Conservation (phyloP, 2,797 vertebrate genomes). For the Rhynchotus rufescens region DNA sequence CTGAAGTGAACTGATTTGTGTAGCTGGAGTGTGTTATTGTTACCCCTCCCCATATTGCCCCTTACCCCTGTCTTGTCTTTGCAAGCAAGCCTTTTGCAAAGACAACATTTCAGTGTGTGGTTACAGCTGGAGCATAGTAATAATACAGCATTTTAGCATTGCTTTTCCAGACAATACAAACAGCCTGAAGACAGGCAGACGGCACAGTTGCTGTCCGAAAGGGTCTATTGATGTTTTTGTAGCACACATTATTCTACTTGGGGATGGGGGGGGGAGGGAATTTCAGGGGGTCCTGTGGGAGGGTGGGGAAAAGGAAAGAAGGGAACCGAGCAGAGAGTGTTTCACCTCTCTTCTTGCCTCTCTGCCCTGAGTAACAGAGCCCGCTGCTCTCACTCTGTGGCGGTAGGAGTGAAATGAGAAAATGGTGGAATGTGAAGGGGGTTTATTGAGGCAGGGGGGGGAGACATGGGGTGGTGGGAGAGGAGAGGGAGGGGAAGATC, state of each 20-base stretch:
- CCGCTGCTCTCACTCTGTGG: slow-evolving; percentile 54
- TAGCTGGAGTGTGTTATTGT: slow-evolving; percentile 9
- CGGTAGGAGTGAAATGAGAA: slow-evolving; percentile 80
- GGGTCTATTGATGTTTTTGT: slow-evolving; percentile 50
- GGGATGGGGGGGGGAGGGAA: slow-evolving; percentile 14
- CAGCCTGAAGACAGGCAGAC: slow-evolving; percentile 53
- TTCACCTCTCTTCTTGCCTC: slow-evolving; percentile 65
- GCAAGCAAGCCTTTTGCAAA: slow-evolving; percentile 41
- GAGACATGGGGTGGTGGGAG: slow-evolving; percentile 47
- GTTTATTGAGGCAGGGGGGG: slow-evolving; percentile 48
- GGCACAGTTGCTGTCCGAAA: slow-evolving; percentile 41
- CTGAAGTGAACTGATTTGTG: neutral
- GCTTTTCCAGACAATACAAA: slow-evolving; percentile 53
- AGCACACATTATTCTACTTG: slow-evolving; percentile 38
- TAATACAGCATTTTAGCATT: slow-evolving; percentile 59
- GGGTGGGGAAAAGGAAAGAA: neutral
- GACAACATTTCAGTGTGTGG: slow-evolving; percentile 41
- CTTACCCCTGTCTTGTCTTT: slow-evolving; percentile 46
- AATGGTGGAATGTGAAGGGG: slow-evolving; percentile 83
- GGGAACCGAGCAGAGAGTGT: slow-evolving; percentile 53
- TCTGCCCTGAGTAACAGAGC: slow-evolving; percentile 72
- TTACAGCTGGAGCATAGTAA: slow-evolving; percentile 43
- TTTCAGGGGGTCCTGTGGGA: neutral
- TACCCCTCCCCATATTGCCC: neutral
- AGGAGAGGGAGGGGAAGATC: slow-evolving; percentile 47